phyloP scores from a whole-genome alignment of 2,888 invertebrate genomes.

The Epinotia brunnichana region DNA sequence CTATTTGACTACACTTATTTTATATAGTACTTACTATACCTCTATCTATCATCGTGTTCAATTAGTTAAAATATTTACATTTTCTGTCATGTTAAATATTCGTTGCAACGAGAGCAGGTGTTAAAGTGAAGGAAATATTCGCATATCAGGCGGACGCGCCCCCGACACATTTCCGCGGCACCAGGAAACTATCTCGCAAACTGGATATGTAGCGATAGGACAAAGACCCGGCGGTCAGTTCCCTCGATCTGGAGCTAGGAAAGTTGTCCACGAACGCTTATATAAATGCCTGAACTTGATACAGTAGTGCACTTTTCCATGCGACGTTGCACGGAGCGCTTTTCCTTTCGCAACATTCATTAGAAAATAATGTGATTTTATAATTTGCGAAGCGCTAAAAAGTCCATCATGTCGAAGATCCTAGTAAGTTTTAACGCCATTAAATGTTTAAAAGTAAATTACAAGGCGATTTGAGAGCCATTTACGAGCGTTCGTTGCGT shows the following conservation, averaged over 20 bases:
- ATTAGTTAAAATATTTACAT: background rate
- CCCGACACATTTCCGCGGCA: slow-evolving; percentile 57
- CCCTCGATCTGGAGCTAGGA: slow-evolving; percentile 77
- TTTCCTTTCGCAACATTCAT: slow-evolving; percentile 70
- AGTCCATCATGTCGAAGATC: slow-evolving; percentile 66
- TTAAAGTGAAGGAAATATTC: slow-evolving; percentile 21
- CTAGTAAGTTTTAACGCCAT: slow-evolving; percentile 66
- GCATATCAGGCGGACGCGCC: slow-evolving; percentile 39
- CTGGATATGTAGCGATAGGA: slow-evolving; percentile 76
- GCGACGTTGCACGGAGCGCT: slow-evolving; percentile 68
- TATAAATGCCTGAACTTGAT: slow-evolving; percentile 83
- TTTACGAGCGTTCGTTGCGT: slow-evolving; percentile 32
- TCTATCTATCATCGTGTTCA: too few species aligned
- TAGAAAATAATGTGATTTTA: slow-evolving; percentile 70
- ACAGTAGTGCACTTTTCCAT: slow-evolving; percentile 74
- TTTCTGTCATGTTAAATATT: background rate
- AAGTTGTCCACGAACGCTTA: slow-evolving; percentile 72
- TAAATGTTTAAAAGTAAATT: slow-evolving; percentile 36
- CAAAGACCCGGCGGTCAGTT: slow-evolving; percentile 81
- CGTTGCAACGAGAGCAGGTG: background rate
- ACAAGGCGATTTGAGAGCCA: slow-evolving; percentile 18
- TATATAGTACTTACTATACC: too few species aligned
- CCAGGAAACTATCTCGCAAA: slow-evolving; percentile 63
- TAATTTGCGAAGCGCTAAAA: slow-evolving; percentile 40
- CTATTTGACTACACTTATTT: too few species aligned